These are phyloP conservation scores for Sarcophaga subvicina DNA, from an alignment of 2,888 invertebrate genomes.

Conservation along the genomic window DNA sequence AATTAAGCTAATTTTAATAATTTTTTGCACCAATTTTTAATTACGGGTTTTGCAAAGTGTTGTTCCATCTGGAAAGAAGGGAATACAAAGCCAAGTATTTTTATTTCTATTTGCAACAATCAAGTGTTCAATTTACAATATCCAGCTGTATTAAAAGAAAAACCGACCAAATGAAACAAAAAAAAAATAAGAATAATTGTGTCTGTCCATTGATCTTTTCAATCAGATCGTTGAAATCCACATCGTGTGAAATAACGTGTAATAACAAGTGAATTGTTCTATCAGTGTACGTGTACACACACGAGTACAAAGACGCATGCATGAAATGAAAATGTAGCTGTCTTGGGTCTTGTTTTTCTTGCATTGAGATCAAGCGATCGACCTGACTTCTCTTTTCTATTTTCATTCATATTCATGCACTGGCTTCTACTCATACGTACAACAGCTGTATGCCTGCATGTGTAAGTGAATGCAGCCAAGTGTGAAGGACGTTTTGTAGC, in stretches of 20 bases:
- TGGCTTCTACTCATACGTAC: background rate
- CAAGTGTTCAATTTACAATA: no score
- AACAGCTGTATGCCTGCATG: slow-evolving; percentile 45
- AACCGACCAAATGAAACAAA: background rate
- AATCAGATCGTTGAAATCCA: background rate
- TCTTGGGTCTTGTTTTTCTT: background rate
- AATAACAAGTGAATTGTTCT: background rate
- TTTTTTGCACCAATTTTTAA: no score
- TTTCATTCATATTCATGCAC: background rate
- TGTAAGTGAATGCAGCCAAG: slow-evolving; percentile 72
- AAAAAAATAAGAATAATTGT: background rate
- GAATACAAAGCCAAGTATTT: background rate
- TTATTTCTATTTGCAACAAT: background rate
- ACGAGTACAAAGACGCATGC: no score
- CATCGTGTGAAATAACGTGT: background rate
- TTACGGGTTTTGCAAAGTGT: no score
- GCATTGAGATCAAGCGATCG: background rate
- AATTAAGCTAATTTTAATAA: no score
- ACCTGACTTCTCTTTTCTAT: background rate
- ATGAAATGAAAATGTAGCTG: background rate
- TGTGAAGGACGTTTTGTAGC: slow-evolving; percentile 78
- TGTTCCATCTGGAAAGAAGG: no score
- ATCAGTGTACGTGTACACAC: background rate
- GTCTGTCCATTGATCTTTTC: background rate
- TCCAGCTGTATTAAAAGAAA: background rate